Evolutionary conservation across 2,888 invertebrate genomes (phyloP).

Genomic region (Mythimna vitellina): DNA sequence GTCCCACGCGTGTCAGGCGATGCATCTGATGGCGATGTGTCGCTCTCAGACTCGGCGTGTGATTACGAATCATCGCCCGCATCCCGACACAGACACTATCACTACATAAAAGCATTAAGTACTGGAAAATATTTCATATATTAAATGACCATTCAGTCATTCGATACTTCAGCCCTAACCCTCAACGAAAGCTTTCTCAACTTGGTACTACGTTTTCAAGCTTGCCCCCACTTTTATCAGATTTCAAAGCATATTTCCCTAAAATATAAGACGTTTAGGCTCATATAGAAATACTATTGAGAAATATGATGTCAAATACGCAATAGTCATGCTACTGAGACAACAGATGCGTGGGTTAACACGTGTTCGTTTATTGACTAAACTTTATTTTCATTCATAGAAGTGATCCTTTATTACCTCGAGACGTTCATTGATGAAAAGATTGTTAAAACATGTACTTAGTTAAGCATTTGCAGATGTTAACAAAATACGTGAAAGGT

Average conservation of each 20-base stretch:
- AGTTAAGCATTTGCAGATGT: constrained; percentile 4
- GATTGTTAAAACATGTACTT: constrained; percentile 12
- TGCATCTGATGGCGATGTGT: constrained; percentile 52
- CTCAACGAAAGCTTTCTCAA: constrained; percentile 1
- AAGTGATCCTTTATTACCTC: constrained; percentile 55
- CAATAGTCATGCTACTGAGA: constrained; percentile 41
- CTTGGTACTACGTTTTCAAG: neutral
- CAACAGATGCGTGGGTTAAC: constrained; percentile 61
- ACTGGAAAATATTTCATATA: constrained; percentile 56
- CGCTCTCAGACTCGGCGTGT: constrained; percentile 52
- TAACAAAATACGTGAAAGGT: neutral
- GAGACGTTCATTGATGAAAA: constrained; percentile 42
- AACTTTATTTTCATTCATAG: constrained; percentile 62
- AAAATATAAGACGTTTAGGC: constrained; percentile 15
- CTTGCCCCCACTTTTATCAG: neutral
- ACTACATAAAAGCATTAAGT: constrained; percentile 41
- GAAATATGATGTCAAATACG: constrained; percentile 36
- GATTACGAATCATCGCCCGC: constrained; percentile 65
- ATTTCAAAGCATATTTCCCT: constrained; percentile 5
- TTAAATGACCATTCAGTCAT: constrained; percentile 48
- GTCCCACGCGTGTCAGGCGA: constrained; percentile 39
- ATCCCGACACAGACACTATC: constrained; percentile 48
- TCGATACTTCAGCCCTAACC: neutral
- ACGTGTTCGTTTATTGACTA: constrained; percentile 62
- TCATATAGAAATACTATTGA: constrained; percentile 20